These are phyloP conservation scores for Nymphalis polychloros DNA, from an alignment of 2,888 invertebrate species.

Conservation along the genomic window DNA sequence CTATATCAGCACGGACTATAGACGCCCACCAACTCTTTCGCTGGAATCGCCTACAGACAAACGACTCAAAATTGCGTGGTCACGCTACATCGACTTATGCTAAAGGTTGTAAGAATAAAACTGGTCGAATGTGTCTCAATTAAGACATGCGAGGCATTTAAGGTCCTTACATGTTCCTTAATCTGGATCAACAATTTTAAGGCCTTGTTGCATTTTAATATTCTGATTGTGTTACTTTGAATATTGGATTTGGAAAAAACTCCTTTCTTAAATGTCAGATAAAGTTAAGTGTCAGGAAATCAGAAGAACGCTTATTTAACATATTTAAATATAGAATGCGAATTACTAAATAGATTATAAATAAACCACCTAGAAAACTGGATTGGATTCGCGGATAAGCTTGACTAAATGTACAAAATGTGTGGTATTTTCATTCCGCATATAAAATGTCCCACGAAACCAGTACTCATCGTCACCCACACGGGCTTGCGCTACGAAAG, in stretches of 20 bases:
- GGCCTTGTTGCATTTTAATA: constrained; percentile 10
- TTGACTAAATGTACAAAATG: constrained; percentile 19
- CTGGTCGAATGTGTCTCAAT: constrained; percentile 41
- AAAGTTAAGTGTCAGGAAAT: background rate
- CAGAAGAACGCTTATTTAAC: background rate
- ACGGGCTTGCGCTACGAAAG: constrained; percentile 14
- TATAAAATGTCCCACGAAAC: constrained; percentile 23
- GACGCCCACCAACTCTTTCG: constrained; percentile 56
- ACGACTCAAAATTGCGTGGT: constrained; percentile 45
- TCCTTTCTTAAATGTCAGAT: no score
- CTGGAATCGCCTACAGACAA: constrained; percentile 52
- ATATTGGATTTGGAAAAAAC: background rate
- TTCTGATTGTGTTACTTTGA: background rate
- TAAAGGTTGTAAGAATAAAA: constrained; percentile 33
- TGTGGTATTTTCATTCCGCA: constrained; percentile 13
- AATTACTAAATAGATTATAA: background rate
- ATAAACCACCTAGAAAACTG: background rate
- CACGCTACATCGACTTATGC: constrained; percentile 40
- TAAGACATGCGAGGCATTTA: constrained; percentile 20
- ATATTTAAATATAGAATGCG: background rate
- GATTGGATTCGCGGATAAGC: constrained; percentile 6
- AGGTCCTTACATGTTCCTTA: constrained; percentile 16
- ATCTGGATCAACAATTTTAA: constrained; percentile 24
- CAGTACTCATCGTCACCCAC: constrained; percentile 34
- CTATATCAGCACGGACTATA: constrained; percentile 42